Evolutionary conservation across 1,140 invertebrate species (phyloP).

Genomic region (Drosophila auraria): DNA sequence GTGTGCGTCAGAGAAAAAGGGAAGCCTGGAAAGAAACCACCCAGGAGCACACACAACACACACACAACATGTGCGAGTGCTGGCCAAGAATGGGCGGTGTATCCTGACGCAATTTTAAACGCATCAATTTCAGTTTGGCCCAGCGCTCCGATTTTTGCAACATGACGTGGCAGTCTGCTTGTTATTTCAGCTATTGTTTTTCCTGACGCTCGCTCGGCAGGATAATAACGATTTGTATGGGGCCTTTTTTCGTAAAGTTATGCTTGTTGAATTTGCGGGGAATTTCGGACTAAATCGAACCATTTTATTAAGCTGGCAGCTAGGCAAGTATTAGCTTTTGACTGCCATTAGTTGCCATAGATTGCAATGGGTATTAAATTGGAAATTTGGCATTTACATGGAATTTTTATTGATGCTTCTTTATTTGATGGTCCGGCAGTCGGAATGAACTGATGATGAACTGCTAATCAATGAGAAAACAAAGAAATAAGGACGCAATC

Average conservation of each 20-base stretch:
- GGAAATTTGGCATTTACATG: constrained; percentile 34
- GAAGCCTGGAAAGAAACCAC: constrained; percentile 16
- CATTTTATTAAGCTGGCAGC: constrained; percentile 19
- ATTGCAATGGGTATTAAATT: constrained; percentile 12
- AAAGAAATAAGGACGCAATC: not conserved
- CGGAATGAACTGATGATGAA: constrained; percentile 13
- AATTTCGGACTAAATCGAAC: constrained; percentile 27
- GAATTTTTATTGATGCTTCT: not conserved
- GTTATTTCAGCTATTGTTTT: constrained; percentile 50
- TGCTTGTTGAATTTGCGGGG: constrained; percentile 22
- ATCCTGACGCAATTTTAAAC: constrained; percentile 81
- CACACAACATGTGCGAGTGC: constrained; percentile 33
- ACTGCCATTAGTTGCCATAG: not conserved
- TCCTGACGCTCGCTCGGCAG: constrained; percentile 5
- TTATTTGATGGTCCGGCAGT: not conserved
- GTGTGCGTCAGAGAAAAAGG: constrained; percentile 47
- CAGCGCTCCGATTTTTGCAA: constrained; percentile 50
- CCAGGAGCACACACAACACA: constrained; percentile 28
- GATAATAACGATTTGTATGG: constrained; percentile 25
- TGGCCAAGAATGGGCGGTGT: constrained; percentile 33
- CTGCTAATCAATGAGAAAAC: constrained; percentile 5
- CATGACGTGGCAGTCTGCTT: constrained; percentile 49
- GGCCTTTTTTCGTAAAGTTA: constrained; percentile 8
- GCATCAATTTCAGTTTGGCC: constrained; percentile 79
- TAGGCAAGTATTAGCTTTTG: constrained; percentile 20